Evolutionary conservation across 2,797 vertebrate genomes (phyloP), one percentile per base, ranked within the genome.

Genomic region (Nannoperca obscura): DNA sequence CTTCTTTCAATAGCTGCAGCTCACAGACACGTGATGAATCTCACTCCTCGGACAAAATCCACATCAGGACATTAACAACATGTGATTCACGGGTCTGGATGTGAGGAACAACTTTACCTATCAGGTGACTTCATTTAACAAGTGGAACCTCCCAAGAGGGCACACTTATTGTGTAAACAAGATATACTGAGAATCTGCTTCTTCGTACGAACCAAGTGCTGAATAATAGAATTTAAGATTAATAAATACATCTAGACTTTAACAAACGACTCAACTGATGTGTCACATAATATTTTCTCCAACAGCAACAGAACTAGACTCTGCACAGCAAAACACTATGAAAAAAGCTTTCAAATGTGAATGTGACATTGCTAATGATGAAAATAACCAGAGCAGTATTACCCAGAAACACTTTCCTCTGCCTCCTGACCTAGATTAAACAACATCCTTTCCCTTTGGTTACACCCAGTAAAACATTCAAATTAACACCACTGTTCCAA

Each of bases 61-160:
- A 38, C 68, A 72, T 52, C 40, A 34, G 27, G 60, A 57, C n/a
- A 66, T 54, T 52, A 80, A 84, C 63, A 72, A 68, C 65, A 66
- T 13, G 0, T 5, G 42, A 49, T 38, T 77, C 58, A 66, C 63
- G 34, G 27, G 19, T 67, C 24, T 74, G n/a, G 27, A 64, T 71
- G 24, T 34, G 38, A 82, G 47, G 24, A 59, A 50, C 53, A 62
- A 55, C 53, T 46, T 68, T 17, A 78, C 36, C 11, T 66, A 47
- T 66, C 15, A 27, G 46, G 58, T 42, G 53, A 71, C 59, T 57
- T 63, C 0, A 72, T 84, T 57, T 47, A 78, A 65, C 59, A 73
- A 59, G 52, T 36, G 52, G 11, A 71, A 60, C 50, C 27, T 10
- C 61, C 54, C 32, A 65, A 58, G 17, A 36, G 11, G 8, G 44